Base-by-base conservation (phyloP, 1,140 invertebrate species). In the Drosophila kepulauana region DNA sequence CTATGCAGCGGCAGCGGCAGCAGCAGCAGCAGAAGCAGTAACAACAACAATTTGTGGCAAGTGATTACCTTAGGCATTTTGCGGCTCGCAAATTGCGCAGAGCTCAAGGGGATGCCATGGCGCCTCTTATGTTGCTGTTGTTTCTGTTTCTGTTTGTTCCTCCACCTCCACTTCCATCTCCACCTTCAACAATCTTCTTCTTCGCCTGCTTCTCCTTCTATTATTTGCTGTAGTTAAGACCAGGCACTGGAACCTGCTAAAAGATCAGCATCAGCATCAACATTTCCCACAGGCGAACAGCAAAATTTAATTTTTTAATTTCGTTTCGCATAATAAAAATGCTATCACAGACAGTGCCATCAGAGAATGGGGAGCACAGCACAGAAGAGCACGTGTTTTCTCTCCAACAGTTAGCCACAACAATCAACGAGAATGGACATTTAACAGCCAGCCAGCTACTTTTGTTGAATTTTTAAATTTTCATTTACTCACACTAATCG, bases 51-150 rank as follows among this genome's bases (percentile, higher is more conserved):
- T 86, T 86, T 86, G 82, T 78, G 82, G 82, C 82, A 82, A 86
- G 82, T 86, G 82, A 86, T 86, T 86, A 86, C 84, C 84, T 88
- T 78, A 82, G 84, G 82, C 84, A 87, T 84, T 86, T 88, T 88
- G 84, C 41, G 84, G 84, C 74, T 87, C 84, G 76, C 84, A 87
- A 87, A 87, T 87, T 87, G 82, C 79, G 79, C 79, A 51, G 71
- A 62, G 69, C 82, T 86, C 84, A 71, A 68, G 82, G 84, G 82
- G 56, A 86, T 86, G 67, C 71, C 75, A 41, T 46, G 56, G 56
- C 65, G 58, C 67, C 49, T 67, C 52, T 65, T 59, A 73, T 65
- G 41, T 43, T 43, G 11, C 41, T 68, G 41, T 65, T 75, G 56
- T 65, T 64, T 68, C 61, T 75, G 71, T 66, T 33, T n/a, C 43